Evolutionary conservation across 2,888 invertebrate genomes (phyloP).

Genomic region (Drosophila colorata): DNA sequence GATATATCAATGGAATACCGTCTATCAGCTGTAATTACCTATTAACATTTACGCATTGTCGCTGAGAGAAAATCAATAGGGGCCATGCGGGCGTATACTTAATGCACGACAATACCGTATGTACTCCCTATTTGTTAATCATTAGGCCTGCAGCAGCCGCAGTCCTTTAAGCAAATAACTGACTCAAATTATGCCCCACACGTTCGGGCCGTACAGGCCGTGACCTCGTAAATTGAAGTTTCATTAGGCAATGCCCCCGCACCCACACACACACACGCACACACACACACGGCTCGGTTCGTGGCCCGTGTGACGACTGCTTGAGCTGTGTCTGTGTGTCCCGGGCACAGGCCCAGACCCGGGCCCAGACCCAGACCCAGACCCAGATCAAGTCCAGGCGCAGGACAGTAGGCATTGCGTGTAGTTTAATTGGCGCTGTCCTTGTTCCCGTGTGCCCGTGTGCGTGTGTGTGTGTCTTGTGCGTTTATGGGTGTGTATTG

Average conservation of each 20-base stretch:
- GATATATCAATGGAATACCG: conserved; percentile 42
- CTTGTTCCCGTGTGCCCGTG: conserved; percentile 28
- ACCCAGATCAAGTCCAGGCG: conserved; percentile 7
- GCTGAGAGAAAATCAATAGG: conserved; percentile 61
- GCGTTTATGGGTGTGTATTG: conserved; percentile 63
- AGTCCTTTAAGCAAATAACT: conserved; percentile 77
- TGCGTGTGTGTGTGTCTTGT: conserved; percentile 21
- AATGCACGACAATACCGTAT: conserved; percentile 32
- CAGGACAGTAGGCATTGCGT: conserved; percentile 62
- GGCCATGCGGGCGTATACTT: conserved; percentile 52
- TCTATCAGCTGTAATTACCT: conserved; percentile 57
- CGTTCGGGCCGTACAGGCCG: conserved; percentile 77
- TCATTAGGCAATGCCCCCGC: conserved; percentile 59
- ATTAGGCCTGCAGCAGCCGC: conserved; percentile 64
- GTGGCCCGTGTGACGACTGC: conserved; percentile 52
- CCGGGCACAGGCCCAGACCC: conserved; percentile 40
- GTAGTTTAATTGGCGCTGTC: conserved; percentile 75
- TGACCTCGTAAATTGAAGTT: conserved; percentile 80
- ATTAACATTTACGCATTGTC: conserved; percentile 56
- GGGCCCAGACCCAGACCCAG: conserved; percentile 18
- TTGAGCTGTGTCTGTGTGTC: conserved; percentile 39
- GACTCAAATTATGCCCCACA: conserved; percentile 78
- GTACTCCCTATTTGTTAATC: conserved; percentile 71
- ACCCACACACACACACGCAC: conserved; percentile 1
- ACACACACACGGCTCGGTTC: conserved; percentile 21